Evolutionary conservation across 1,140 invertebrate genomes (phyloP).

Genomic region (Globodera rostochiensis): DNA sequence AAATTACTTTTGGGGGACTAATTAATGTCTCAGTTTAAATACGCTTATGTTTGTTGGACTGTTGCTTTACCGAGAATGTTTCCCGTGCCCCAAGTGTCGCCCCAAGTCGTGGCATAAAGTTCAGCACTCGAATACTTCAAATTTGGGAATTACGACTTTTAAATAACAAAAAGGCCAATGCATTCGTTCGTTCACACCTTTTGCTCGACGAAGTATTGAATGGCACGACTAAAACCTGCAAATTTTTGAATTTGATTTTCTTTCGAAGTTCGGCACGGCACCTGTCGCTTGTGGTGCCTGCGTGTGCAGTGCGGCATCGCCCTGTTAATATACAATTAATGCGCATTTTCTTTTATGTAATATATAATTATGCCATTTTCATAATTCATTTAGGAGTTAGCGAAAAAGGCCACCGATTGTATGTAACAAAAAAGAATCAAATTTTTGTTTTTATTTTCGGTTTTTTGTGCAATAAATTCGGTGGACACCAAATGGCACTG

Average conservation of each 20-base stretch:
- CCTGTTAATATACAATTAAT: constrained; percentile 33
- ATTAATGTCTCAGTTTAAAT: background rate
- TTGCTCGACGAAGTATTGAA: constrained; percentile 65
- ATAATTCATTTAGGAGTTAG: background rate
- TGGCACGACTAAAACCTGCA: constrained; percentile 56
- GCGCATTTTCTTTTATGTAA: background rate
- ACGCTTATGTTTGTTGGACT: background rate
- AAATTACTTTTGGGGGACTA: background rate
- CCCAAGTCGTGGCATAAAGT: constrained; percentile 64
- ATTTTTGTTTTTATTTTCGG: too few relatives aligned
- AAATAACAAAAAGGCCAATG: background rate
- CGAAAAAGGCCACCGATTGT: too few relatives aligned
- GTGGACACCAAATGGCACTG: too few relatives aligned
- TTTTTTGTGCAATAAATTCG: too few relatives aligned
- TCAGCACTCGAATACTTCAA: constrained; percentile 52
- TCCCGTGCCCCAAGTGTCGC: constrained; percentile 65
- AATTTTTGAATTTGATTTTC: constrained; percentile 13
- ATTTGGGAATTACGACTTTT: too few relatives aligned
- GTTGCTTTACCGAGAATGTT: constrained; percentile 53
- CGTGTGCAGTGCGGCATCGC: constrained; percentile 63
- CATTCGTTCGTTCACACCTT: constrained; percentile 31
- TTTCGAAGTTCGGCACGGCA: background rate
- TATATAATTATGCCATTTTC: background rate
- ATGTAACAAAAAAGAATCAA: too few relatives aligned
- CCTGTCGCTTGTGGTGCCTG: constrained; percentile 61